Conservation (phyloP, 2,797 vertebrate genomes). For the Enteromius unitaeniatus region DNA sequence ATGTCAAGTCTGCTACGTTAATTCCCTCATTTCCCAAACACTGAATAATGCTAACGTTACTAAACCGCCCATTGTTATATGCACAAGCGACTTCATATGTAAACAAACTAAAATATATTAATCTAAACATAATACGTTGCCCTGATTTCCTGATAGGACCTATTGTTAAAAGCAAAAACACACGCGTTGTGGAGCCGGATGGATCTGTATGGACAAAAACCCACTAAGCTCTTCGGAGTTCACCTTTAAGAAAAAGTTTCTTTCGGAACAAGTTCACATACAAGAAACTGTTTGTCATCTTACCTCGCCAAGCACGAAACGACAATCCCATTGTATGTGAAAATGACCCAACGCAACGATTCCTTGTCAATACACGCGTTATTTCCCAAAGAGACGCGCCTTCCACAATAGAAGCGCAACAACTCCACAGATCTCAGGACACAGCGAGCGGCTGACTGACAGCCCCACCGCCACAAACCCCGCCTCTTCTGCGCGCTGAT, state of each 20-base stretch:
- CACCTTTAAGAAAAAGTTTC: constrained; percentile 35
- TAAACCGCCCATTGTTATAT: neutral
- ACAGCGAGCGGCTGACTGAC: constrained; percentile 40
- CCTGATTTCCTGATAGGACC: neutral
- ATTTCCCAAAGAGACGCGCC: constrained; percentile 36
- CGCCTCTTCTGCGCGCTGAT: constrained; percentile 52
- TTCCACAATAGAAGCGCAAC: constrained; percentile 42
- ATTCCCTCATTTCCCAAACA: neutral
- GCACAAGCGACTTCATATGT: neutral
- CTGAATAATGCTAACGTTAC: neutral
- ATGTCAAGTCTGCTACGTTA: neutral
- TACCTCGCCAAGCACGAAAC: constrained; percentile 17
- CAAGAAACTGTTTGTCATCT: neutral
- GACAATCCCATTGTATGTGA: constrained; percentile 32
- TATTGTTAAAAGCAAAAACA: constrained; percentile 19
- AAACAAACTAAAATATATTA: neutral
- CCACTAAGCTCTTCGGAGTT: constrained; percentile 1
- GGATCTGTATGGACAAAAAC: neutral
- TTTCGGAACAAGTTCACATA: constrained; percentile 25
- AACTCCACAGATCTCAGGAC: constrained; percentile 38
- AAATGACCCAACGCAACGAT: constrained; percentile 13
- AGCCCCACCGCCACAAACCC: constrained; percentile 32
- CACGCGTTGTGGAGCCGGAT: neutral
- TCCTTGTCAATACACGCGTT: constrained; percentile 25
- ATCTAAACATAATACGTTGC: neutral